A percentile compares a stretch with the other conserved stretches of the same genome.
These are phyloP conservation scores for Dyspetes luteomarginatus DNA, from an alignment of 2,888 invertebrate genomes.

Conservation along the genomic window DNA sequence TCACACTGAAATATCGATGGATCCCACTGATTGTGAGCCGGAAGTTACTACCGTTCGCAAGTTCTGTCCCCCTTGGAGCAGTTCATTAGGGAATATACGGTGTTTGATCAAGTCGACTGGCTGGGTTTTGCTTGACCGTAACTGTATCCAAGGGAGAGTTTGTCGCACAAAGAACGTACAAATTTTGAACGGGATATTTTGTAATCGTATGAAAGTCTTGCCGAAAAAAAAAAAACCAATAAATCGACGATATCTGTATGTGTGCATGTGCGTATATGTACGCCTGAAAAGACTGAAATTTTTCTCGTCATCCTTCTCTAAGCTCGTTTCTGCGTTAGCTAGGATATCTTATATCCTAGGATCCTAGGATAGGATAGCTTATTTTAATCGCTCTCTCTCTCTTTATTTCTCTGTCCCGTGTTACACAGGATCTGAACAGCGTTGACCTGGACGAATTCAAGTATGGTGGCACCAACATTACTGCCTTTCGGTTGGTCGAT, in stretches of 20 bases:
- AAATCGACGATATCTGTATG: not conserved
- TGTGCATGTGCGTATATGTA: not conserved
- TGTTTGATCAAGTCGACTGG: slow-evolving; percentile 8
- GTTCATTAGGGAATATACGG: slow-evolving; percentile 37
- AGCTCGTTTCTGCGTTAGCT: not conserved
- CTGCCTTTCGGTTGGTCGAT: slow-evolving; percentile 95
- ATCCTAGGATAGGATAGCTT: not conserved
- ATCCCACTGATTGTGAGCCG: slow-evolving; percentile 51
- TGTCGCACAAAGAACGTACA: slow-evolving; percentile 22
- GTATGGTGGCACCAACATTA: slow-evolving; percentile 97
- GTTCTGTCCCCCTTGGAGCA: slow-evolving; percentile 27
- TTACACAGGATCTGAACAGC: slow-evolving; percentile 92
- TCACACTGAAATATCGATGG: slow-evolving; percentile 44
- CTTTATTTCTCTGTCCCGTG: slow-evolving; percentile 36
- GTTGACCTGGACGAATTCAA: slow-evolving; percentile 97
- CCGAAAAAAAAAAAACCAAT: not conserved
- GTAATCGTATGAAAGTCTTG: not conserved
- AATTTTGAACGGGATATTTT: slow-evolving; percentile 29
- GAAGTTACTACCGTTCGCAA: slow-evolving; percentile 41
- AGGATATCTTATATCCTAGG: not conserved
- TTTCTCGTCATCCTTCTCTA: not conserved
- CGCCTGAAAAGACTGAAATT: not conserved
- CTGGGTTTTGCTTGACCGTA: not conserved
- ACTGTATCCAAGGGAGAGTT: not conserved
- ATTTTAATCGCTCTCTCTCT: slow-evolving; percentile 18